Evolutionary conservation across 2,113 vertebrate genomes (phyloP), one percentile per base, ranked within the genome.

Genomic region (Arenaria interpres): DNA sequence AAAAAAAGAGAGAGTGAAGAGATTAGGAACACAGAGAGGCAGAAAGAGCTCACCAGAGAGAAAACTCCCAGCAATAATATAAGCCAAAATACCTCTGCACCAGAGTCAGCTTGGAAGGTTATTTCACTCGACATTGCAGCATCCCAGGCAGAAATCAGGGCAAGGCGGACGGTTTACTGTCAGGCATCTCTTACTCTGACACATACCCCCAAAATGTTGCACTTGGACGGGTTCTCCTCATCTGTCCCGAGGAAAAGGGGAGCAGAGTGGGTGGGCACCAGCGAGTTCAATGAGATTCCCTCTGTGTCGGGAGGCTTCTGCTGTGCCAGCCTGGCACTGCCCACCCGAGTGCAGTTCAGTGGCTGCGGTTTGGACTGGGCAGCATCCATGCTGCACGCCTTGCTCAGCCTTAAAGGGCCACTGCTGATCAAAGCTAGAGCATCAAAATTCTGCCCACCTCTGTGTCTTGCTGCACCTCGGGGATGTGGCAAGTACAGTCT

Each of bases 391-490:
- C 60, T 39, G 54, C 71, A 45, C 0, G 7, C 59, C 71, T 45
- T 23, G 45, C 85, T 94, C 71, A 71, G 91, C 90, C 94, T 97
- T 97, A 96, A 97, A 97, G 96, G 94, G 94, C 69, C 92, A 85
- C 5, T 78, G 53, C 94, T 85, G 45, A 68, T 17, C 39, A 19
- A 39, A 88, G 32, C 14, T 9, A 33, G 4, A 57, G 30, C 46
- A 66, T 8, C 32, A 53, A 41, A 63, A 63, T 21, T 22, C 78
- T 62, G 50, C 32, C 24, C 72, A 25, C 24, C 32, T 54, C 69
- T 1, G 4, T 24, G 37, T 72, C 71, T 80, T 78, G 27, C 63
- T 69, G 46, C 37, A 62, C 45, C n/a, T 46, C 53, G 33, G n/a
- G 63, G 4, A 14, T 6, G 23, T 11, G 35, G 39, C 24, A 86